Evolutionary conservation across 2,113 vertebrate genomes (phyloP), one percentile per base, ranked within the genome.

Genomic region (Tragelaphus buxtoni): DNA sequence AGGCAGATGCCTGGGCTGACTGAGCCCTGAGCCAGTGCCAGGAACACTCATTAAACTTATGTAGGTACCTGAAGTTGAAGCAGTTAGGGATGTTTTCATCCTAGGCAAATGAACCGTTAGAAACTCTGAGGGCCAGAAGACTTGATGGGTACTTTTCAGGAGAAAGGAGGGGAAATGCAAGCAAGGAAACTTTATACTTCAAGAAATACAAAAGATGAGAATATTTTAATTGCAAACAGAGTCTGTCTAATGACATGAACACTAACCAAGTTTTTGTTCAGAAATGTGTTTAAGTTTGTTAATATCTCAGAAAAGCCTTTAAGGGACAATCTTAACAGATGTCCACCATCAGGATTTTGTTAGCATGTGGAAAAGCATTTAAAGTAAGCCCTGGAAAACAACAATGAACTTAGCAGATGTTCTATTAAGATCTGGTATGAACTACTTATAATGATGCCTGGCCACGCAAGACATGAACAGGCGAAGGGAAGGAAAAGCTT

Each of bases 301-400:
- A 96, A 96, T n/a, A 94, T 94, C 96, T 92, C 95, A 95, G 97
- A 96, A 96, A 97, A 83, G 90, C 53, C 87, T 97, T 83, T 89
- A 83, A 95, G 95, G 85, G 77, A 88, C 26, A 96, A 95, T 94
- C 97, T 87, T 89, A 98, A 86, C 63, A 98, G 93, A 98, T 95
- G 96, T 93, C 63, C 22, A 80, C 94, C 95, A 98, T 97, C 74
- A 89, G 17, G 53, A 94, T 87, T 96, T 89, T 95, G 95, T 85
- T 93, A 91, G 61, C 53, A 96, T 72, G 88, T 93, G 86, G 0
- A 0, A 97, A 97, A 94, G 88, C 42, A 96, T 81, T 97, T 96
- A 95, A 88, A 91, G 91, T 87, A 88, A 97, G 20, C 60, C 35
- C 94, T 65, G 17, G 35, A 30, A 79, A 97, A 92, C 76, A 89